Evolutionary conservation across 2,888 invertebrate genomes (phyloP).

Genomic region (Cryptus viduatorius): DNA sequence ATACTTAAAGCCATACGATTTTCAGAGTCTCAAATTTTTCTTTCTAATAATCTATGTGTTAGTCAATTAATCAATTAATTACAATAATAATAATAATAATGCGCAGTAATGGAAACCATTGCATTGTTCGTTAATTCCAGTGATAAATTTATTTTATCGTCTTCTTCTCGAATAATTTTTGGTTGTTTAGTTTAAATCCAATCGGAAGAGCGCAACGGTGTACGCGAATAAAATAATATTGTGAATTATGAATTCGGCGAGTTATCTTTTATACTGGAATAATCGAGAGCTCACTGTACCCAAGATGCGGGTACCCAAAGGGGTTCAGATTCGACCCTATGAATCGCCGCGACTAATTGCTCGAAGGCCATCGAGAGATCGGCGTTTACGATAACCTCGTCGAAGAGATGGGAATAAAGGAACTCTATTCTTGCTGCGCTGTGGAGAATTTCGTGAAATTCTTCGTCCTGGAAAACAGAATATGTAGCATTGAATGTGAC

Average conservation of each 20-base stretch:
- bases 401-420: slow-evolving; percentile 97
- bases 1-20: slow-evolving; percentile 4
- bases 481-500: slow-evolving; percentile 26
- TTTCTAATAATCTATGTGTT: slow-evolving; percentile 41
- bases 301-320: slow-evolving; percentile 98
- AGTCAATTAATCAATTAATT: slow-evolving; percentile 41
- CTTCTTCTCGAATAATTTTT: slow-evolving; percentile 6
- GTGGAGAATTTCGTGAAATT: slow-evolving; percentile 94
- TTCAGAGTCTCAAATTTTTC: slow-evolving; percentile 20
- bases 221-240: slow-evolving; percentile 2
- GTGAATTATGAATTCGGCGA: slow-evolving; percentile 24
- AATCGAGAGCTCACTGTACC: slow-evolving; percentile 90
- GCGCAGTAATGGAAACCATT: slow-evolving; percentile 51
- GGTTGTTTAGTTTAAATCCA: slow-evolving; percentile 3
- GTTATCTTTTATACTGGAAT: slow-evolving; percentile 24
- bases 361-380: slow-evolving; percentile 94
- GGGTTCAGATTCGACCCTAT: slow-evolving; percentile 95
- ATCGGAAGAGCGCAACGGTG: not conserved
- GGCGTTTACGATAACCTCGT: slow-evolving; percentile 96
- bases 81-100: slow-evolving; percentile 46
- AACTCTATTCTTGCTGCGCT: slow-evolving; percentile 95
- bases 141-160: slow-evolving; percentile 11
- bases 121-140: slow-evolving; percentile 41
- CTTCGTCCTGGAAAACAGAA: slow-evolving; percentile 91
- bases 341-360: slow-evolving; percentile 92